phyloP scores from a whole-genome alignment of 2,797 vertebrate genomes.

The Oreonectes daqikongensis region DNA sequence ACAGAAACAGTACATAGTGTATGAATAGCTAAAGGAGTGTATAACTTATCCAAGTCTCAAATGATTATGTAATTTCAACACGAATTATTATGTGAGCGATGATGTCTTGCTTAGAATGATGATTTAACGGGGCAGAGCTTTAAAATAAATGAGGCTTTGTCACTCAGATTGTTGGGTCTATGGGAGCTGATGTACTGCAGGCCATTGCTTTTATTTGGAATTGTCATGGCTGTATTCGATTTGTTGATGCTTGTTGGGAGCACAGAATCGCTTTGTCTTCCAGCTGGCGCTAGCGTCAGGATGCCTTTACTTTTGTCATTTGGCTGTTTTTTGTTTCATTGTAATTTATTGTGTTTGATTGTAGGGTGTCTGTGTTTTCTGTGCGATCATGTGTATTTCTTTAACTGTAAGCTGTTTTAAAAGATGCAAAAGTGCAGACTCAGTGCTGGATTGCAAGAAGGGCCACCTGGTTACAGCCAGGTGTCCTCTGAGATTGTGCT shows the following conservation, averaged over 20 bases:
- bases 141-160: conserved; percentile 15
- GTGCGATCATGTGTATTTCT: conserved; percentile 20
- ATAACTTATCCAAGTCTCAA: conserved; percentile 73
- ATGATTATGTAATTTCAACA: conserved; percentile 70
- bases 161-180: conserved; percentile 7
- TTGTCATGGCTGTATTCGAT: conserved; percentile 9
- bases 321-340: conserved; percentile 5
- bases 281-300: conserved; percentile 1
- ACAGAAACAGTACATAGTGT: not conserved
- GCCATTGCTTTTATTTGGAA: conserved; percentile 1
- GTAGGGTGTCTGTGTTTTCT: not conserved
- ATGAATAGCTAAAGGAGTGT: not conserved
- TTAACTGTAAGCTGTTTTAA: conserved; percentile 20
- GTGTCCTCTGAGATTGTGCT: not conserved
- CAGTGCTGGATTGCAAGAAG: conserved; percentile 13
- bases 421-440: conserved; percentile 10
- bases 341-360: conserved; percentile 11
- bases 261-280: conserved; percentile 8
- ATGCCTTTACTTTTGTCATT: conserved; percentile 4
- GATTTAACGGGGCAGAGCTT: not conserved
- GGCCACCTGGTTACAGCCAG: conserved; percentile 14
- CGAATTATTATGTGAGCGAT: conserved; percentile 15
- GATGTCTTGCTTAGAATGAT: not conserved
- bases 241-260: not conserved
- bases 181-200: conserved; percentile 5